Conservation (phyloP, 2,888 invertebrate species). For the Drosophila yooni region DNA sequence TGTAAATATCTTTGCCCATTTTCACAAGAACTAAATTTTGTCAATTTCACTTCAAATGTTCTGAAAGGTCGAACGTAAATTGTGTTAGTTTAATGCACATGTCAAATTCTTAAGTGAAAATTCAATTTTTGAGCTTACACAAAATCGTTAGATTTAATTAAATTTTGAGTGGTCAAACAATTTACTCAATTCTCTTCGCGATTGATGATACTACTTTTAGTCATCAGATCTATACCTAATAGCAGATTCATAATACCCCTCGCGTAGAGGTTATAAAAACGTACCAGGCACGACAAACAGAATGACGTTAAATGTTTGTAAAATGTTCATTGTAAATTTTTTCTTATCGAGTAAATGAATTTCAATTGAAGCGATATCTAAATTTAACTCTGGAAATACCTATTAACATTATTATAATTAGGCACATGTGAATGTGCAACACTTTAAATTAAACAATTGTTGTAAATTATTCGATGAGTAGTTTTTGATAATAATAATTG, state of each 20-base stretch:
- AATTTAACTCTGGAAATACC: constrained; percentile 28
- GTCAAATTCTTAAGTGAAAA: neutral
- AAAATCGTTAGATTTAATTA: neutral
- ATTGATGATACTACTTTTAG: neutral
- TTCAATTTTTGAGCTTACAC: neutral
- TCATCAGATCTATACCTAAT: neutral
- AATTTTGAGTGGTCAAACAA: neutral
- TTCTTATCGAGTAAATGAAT: constrained; percentile 45
- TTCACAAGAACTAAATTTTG: neutral
- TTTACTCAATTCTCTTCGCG: neutral
- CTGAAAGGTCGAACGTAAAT: neutral
- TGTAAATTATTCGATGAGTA: neutral
- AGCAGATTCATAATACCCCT: constrained; percentile 1
- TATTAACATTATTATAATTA: neutral
- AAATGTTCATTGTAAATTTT: constrained; percentile 56
- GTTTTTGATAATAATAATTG: neutral
- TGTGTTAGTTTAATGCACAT: neutral
- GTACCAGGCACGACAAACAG: constrained; percentile 54
- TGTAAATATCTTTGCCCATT: neutral
- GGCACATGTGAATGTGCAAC: neutral
- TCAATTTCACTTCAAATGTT: neutral
- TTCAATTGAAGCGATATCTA: constrained; percentile 39
- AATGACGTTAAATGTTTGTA: constrained; percentile 23
- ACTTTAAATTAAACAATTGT: constrained; percentile 12
- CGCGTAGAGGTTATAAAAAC: constrained; percentile 7